phyloP scores from a whole-genome alignment of 2,888 invertebrate genomes.

The Oxytorus armatus region DNA sequence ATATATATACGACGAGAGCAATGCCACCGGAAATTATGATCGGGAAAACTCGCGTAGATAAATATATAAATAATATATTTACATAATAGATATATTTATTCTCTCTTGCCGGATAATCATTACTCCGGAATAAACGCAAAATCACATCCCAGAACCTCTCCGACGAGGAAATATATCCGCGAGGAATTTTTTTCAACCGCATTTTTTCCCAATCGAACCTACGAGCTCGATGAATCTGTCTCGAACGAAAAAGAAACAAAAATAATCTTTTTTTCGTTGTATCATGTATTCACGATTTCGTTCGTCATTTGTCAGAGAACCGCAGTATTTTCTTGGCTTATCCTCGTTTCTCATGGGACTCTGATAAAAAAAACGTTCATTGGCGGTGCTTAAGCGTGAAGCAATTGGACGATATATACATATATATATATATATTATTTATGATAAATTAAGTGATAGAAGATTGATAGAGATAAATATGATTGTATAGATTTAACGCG shows the following conservation, averaged over 20 bases:
- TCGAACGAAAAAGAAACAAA: background rate
- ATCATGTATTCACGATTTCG: background rate
- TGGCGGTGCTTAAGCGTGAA: slow-evolving; percentile 45
- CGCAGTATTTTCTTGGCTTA: slow-evolving; percentile 42
- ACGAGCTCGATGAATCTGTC: background rate
- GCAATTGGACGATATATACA: slow-evolving; percentile 23
- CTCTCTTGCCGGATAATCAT: too few relatives aligned
- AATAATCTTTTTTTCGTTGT: background rate
- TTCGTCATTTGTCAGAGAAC: slow-evolving; percentile 21
- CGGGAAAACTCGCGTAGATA: slow-evolving; percentile 24
- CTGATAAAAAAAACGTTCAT: slow-evolving; percentile 21
- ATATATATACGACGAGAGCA: background rate
- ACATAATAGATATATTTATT: slow-evolving; percentile 1
- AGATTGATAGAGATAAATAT: slow-evolving; percentile 43
- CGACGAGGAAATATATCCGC: too few relatives aligned
- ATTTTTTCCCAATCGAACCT: too few relatives aligned
- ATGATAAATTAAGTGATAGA: slow-evolving; percentile 43
- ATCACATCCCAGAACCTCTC: too few relatives aligned
- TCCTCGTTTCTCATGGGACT: slow-evolving; percentile 20
- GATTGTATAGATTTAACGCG: slow-evolving; percentile 55
- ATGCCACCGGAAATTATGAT: slow-evolving; percentile 6
- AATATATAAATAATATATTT: background rate
- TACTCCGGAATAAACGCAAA: too few relatives aligned
- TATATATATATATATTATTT: slow-evolving; percentile 44
- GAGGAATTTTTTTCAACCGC: too few relatives aligned